Base-by-base conservation (phyloP, 2,113 vertebrate genomes). In the Oxyruncus cristatus region DNA sequence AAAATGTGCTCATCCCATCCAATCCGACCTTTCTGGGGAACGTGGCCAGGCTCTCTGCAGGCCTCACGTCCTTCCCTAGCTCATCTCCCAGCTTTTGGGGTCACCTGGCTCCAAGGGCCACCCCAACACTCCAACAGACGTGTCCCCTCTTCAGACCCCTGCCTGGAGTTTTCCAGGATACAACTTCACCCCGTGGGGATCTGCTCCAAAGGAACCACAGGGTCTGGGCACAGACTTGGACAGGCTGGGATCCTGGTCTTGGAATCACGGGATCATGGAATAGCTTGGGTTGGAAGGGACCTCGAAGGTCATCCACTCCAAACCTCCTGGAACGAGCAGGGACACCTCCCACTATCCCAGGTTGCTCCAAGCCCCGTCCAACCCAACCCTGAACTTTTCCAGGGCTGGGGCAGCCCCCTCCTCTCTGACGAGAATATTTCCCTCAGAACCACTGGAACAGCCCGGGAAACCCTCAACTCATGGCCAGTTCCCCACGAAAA, bases 401-500 rank as follows among this genome's bases (percentile, higher is more conserved):
- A 0, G 0, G 28, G 10, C 20, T 3, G 3, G 42, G 33, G 12
- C 8, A 8, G 0, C 59, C 35, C 8, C 35, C 35, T 12, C 35
- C 59, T 28, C 59, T 18, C 35, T 27, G 58, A 35, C 17, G n/a
- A 11, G 3, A n/a, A 1, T 5, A 33, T 30, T 42, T 52, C 47
- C 22, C 58, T 32, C 0, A 2, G 35, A 33, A 52, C 41, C 52
- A 20, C n/a, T 0, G 46, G 37, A 53, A 32, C 9, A 5, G 3
- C 2, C 49, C 27, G 7, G 18, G 32, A 21, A 10, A 2, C 7
- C 28, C 37, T 27, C 8, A 7, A 1, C 33, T 20, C 32, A 8
- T 0, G 1, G 37, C 0, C 0, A 61, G 77, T 49, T 56, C 71
- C 37, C 33, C 27, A 2, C 0, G 14, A 35, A 44, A 65, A 37